Conservation (phyloP, 2,797 vertebrate species). For the Sphaeramia orbicularis region DNA sequence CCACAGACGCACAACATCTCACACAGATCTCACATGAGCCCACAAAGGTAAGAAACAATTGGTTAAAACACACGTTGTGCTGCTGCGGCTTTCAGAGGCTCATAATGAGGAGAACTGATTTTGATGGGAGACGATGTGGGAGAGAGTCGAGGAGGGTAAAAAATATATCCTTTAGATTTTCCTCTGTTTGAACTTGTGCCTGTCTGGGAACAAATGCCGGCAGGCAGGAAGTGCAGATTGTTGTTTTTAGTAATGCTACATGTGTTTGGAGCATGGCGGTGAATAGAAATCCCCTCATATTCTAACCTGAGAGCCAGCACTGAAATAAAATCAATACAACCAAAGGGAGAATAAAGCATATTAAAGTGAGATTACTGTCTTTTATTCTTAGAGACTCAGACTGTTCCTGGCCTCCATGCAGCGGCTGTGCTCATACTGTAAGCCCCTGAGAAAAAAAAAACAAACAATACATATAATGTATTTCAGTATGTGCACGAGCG, state of each 20-base stretch:
- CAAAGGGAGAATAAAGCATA: slow-evolving; percentile 49
- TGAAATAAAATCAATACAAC: slow-evolving; percentile 67
- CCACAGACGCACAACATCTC: slow-evolving; percentile 19
- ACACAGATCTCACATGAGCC: slow-evolving; percentile 28
- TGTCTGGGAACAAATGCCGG: slow-evolving; percentile 38
- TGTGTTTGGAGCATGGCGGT: slow-evolving; percentile 52
- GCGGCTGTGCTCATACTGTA: not conserved
- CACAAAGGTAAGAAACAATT: slow-evolving; percentile 38
- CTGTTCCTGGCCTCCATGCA: not conserved
- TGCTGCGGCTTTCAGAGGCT: slow-evolving; percentile 39
- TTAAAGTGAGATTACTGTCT: slow-evolving; percentile 52
- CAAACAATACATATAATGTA: too few species aligned
- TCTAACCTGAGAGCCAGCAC: slow-evolving; percentile 41
- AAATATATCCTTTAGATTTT: slow-evolving; percentile 48
- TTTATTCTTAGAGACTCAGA: slow-evolving; percentile 36
- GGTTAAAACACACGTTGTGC: slow-evolving; percentile 29
- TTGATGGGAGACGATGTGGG: slow-evolving; percentile 24
- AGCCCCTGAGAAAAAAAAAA: not conserved
- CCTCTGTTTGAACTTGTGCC: slow-evolving; percentile 50
- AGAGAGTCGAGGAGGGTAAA: slow-evolving; percentile 2
- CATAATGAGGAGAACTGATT: slow-evolving; percentile 38
- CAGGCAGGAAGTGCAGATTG: slow-evolving; percentile 50
- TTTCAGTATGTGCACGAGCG: too few species aligned
- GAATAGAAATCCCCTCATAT: slow-evolving; percentile 44
- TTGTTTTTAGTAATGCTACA: slow-evolving; percentile 57